Percentiles rank a stretch among this genome's conserved stretches.
These are phyloP conservation scores for Eulemur coronatus DNA, from an alignment of 2,797 vertebrate genomes.

Conservation along the genomic window DNA sequence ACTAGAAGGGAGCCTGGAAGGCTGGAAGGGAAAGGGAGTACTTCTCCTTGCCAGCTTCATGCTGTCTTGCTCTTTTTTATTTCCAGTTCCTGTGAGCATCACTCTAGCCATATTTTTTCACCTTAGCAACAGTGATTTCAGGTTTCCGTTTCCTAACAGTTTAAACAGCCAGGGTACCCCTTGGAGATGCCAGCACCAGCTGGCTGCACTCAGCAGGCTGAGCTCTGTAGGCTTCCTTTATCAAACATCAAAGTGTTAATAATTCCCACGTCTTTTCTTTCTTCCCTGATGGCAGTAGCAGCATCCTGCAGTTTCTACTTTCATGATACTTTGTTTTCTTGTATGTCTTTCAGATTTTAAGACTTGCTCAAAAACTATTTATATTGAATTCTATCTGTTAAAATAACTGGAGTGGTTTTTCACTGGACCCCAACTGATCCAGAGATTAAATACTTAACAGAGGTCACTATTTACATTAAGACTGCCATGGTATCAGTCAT, in stretches of 20 bases:
- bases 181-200: background rate
- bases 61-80: background rate
- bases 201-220: background rate
- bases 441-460: background rate
- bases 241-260: background rate
- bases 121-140: background rate
- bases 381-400: slow-evolving; percentile 5
- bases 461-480: background rate
- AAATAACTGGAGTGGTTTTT: background rate
- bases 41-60: no score
- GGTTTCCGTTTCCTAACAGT: background rate
- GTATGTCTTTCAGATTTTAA: background rate
- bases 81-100: background rate
- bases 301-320: background rate
- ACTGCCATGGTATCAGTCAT: background rate
- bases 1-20: background rate
- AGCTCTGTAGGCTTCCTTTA: background rate
- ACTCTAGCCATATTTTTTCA: background rate
- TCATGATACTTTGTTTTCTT: background rate
- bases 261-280: background rate
- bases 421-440: background rate
- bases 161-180: background rate
- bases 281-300: background rate
- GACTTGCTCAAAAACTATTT: background rate
- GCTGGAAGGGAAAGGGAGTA: background rate